phyloP scores from a whole-genome alignment of 2,113 vertebrate genomes.

The Rhabdornis inornatus region DNA sequence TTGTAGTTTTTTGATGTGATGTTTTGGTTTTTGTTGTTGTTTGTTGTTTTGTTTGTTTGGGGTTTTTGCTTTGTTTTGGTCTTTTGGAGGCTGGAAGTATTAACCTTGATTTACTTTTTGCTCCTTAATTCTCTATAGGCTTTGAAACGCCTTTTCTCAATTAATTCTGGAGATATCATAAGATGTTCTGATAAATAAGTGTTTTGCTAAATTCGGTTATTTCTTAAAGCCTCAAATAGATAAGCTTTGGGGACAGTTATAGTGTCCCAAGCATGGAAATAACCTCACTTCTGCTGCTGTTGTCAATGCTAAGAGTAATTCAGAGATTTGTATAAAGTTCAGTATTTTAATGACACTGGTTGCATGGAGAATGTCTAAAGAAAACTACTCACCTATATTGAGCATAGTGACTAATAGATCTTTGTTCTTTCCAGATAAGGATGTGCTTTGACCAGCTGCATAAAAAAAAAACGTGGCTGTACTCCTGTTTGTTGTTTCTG shows the following conservation, averaged over 20 bases:
- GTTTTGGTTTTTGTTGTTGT: not conserved
- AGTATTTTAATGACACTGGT: not conserved
- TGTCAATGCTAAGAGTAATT: not conserved
- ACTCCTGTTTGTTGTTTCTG: not conserved
- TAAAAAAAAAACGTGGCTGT: not conserved
- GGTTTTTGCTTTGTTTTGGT: not conserved
- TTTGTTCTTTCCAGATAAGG: not conserved
- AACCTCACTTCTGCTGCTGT: not conserved
- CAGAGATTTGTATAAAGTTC: not conserved
- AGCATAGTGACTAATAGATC: not conserved
- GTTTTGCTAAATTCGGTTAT: not conserved
- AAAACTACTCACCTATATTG: not conserved
- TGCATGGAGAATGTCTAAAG: not conserved
- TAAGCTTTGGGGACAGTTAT: not conserved
- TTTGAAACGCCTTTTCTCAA: constrained; percentile 6
- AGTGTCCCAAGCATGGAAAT: not conserved
- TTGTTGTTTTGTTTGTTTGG: not conserved
- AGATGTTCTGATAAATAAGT: not conserved
- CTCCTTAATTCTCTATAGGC: not conserved
- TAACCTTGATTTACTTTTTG: not conserved
- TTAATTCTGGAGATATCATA: not conserved
- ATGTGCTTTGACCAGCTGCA: not conserved
- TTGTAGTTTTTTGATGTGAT: not conserved
- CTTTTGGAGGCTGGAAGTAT: not conserved
- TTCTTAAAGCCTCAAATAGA: not conserved